Conservation (phyloP, 2,797 vertebrate species). For the Acanthornis magna region DNA sequence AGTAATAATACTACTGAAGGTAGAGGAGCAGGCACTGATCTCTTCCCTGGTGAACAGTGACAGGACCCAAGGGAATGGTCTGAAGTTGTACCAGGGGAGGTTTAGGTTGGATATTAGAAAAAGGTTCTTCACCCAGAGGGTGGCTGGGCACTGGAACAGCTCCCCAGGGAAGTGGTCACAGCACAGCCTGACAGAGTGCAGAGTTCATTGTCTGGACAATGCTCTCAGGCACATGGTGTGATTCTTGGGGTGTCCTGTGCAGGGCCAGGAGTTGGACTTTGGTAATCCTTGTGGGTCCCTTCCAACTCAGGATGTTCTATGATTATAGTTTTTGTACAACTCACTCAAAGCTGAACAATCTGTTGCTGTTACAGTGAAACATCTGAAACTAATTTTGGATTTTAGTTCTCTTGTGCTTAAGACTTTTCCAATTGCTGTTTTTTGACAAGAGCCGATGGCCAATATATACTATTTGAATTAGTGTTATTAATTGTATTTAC, state of each 20-base stretch:
- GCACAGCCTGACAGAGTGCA: background rate
- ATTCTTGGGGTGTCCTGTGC: background rate
- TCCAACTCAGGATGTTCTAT: background rate
- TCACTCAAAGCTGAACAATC: background rate
- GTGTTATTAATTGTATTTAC: background rate
- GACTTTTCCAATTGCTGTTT: background rate
- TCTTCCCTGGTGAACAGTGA: background rate
- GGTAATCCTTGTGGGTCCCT: background rate
- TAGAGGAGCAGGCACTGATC: background rate
- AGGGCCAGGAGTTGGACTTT: background rate
- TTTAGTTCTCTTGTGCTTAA: background rate
- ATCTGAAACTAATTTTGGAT: background rate
- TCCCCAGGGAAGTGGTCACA: background rate
- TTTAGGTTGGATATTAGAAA: background rate
- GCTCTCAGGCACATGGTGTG: background rate
- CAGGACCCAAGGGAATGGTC: background rate
- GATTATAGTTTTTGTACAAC: background rate
- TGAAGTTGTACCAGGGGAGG: background rate
- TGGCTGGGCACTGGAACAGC: background rate
- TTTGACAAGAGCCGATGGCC: background rate
- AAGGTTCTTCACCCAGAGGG: background rate
- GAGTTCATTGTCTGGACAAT: background rate
- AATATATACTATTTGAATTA: background rate
- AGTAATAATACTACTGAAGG: background rate
- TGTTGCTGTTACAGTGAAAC: background rate